Base-by-base conservation (phyloP, 2,888 invertebrate genomes). In the Halocaridina rubra region DNA sequence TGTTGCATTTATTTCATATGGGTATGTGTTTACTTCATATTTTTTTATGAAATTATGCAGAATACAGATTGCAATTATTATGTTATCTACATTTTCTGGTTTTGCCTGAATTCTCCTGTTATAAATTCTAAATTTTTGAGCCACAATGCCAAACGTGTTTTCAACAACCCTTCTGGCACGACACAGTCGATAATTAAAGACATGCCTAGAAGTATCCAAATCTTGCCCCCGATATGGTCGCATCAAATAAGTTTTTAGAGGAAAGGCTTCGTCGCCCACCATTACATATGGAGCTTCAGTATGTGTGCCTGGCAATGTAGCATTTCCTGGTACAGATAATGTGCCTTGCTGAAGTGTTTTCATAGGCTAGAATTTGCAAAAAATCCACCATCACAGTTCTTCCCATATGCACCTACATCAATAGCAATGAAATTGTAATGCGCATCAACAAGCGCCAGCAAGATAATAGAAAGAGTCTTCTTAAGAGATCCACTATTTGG, bases 401-500 rank as follows among this genome's bases (percentile, higher is more conserved):
- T 81, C 1, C 75, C 61, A 33, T 81, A 81, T 81, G 81, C 79
- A 71, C 71, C 79, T 1, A 69, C 71, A 69, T 53, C 79, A 57
- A 69, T n/a, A 2, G 71, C n/a, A 8, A 71, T 80, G 27, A 80
- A 80, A 69, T 71, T 80, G 79, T 69, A 80, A 80, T 80, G 69
- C 29, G 71, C 79, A 71, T 71, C 71, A 71, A 71, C 67, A 79
- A 79, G 67, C 67, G 67, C 79, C 69, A 79, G 67, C 77, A 61
- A 32, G 30, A 75, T 32, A 30, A 72, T 67, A 24, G 59, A 72
- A 59, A 80, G 59, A 0, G 30, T 72, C 39, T 81, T 81, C 30
- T 76, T 75, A 30, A 76, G 76, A 39, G 81, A 81, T 7, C 81
- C 81, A 64, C 81, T 75, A 64, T 81, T 81, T 81, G 53, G 32